These are phyloP conservation scores for Nycticorax nycticorax DNA, from an alignment of 2,113 vertebrate species.

Conservation along the genomic window DNA sequence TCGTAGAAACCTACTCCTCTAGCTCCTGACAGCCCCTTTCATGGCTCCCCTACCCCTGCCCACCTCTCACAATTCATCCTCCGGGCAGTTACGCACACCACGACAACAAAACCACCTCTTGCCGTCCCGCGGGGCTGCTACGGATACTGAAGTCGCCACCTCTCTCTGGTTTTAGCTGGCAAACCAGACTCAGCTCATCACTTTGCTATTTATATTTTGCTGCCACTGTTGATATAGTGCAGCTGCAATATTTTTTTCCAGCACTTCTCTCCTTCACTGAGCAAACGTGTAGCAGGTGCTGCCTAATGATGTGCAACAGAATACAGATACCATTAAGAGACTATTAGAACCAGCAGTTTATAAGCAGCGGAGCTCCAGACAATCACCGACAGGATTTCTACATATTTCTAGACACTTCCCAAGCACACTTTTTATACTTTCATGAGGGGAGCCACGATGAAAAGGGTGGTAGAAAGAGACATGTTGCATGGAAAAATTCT, in stretches of 20 bases:
- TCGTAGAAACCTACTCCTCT: background rate
- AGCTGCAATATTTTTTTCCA: background rate
- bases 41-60: background rate
- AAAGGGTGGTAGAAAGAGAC: background rate
- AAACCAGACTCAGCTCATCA: background rate
- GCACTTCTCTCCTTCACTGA: background rate
- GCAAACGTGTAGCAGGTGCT: background rate
- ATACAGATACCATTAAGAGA: background rate
- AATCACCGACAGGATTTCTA: background rate
- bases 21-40: background rate
- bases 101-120: background rate
- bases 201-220: background rate
- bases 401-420: background rate
- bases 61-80: background rate
- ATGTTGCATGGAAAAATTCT: background rate
- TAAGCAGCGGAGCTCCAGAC: background rate
- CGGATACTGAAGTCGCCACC: background rate
- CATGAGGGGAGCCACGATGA: background rate
- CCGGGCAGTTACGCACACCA: background rate
- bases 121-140: background rate
- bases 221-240: background rate
- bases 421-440: background rate
- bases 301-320: background rate
- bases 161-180: background rate
- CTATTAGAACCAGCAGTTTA: background rate